Base-by-base conservation (phyloP, 2,113 vertebrate genomes). In the Pedionomus torquatus region DNA sequence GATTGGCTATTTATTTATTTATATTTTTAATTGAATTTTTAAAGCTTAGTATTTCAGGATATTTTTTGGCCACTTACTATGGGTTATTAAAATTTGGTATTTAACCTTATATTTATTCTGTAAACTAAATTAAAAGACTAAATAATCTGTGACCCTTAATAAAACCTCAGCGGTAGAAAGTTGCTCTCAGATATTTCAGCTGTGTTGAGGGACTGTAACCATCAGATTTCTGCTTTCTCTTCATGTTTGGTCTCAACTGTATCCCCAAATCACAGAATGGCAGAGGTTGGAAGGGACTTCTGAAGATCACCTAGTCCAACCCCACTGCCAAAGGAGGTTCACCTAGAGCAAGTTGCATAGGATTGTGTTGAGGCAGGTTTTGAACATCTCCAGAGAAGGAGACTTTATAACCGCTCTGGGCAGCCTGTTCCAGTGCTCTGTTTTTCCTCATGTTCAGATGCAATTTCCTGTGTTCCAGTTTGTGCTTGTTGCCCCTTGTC, bases 1-100 rank as follows among this genome's bases (percentile, higher is more conserved):
- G 61, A 89, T 54, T 74, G 75, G 12, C 37, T 96, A 77, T 83
- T 95, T 96, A 95, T 91, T 92, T 96, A 87, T 93, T 94, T 95
- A 60, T 96, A 74, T 89, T 89, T 91, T 93, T 70, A 86, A 79
- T 79, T 85, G 81, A 46, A n/a, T 55, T 64, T 79, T 92, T 93
- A 91, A 95, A 93, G 49, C 65, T 69, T 41, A 30, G 3, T n/a
- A 51, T 92, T 96, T 95, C 70, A 65, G 18, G 25, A n/a, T 65
- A 12, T 89, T 81, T 90, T 75, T 81, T 28, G 5, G 16, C 25
- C 7, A 14, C 14, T 91, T 95, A 37, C 21, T 65, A 2, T 58
- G 54, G 37, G 20, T 95, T 92, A 81, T 54, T 82, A 44, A 55
- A 86, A 76, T 91, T 79, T 93, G 33, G 26, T 89, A 41, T 85